Evolutionary conservation across 2,113 vertebrate species (phyloP).

Genomic region (Phrynosoma blainvillii): DNA sequence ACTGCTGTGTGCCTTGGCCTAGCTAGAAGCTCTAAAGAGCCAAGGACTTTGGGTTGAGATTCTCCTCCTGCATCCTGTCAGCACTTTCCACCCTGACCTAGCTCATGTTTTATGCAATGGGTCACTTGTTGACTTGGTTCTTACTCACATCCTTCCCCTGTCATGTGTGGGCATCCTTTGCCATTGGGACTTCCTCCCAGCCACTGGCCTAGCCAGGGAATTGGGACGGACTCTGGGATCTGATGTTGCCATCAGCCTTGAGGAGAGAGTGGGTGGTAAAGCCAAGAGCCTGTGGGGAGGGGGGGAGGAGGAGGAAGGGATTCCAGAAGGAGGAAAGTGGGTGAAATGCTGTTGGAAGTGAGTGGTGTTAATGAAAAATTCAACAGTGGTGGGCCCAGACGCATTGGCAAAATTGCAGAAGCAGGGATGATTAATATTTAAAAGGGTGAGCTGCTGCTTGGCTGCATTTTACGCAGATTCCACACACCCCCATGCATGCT

Average conservation of each 20-base stretch:
- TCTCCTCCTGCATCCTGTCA: slow-evolving; percentile 47
- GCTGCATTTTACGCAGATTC: slow-evolving; percentile 71
- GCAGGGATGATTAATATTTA: slow-evolving; percentile 80
- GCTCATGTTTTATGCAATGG: slow-evolving; percentile 61
- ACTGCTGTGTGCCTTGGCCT: no score
- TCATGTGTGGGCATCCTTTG: slow-evolving; percentile 35
- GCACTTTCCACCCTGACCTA: slow-evolving; percentile 61
- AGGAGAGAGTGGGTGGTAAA: not conserved
- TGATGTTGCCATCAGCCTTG: not conserved
- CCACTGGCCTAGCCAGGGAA: not conserved
- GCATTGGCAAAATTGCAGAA: slow-evolving; percentile 77
- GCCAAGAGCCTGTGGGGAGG: not conserved
- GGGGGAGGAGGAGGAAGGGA: not conserved
- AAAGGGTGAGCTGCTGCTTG: slow-evolving; percentile 77
- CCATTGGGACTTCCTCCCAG: rapidly evolving
- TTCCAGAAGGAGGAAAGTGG: slow-evolving; percentile 57
- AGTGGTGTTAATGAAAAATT: slow-evolving; percentile 79
- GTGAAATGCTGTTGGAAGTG: slow-evolving; percentile 70
- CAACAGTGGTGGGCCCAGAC: slow-evolving; percentile 76
- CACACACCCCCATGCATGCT: slow-evolving; percentile 40
- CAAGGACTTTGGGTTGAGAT: not conserved
- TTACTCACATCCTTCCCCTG: slow-evolving; percentile 44
- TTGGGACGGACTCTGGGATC: not conserved
- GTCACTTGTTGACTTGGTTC: slow-evolving; percentile 59
- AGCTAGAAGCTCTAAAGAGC: no score